Conservation (phyloP, 2,888 invertebrate genomes). For the Brachylomia viminalis region DNA sequence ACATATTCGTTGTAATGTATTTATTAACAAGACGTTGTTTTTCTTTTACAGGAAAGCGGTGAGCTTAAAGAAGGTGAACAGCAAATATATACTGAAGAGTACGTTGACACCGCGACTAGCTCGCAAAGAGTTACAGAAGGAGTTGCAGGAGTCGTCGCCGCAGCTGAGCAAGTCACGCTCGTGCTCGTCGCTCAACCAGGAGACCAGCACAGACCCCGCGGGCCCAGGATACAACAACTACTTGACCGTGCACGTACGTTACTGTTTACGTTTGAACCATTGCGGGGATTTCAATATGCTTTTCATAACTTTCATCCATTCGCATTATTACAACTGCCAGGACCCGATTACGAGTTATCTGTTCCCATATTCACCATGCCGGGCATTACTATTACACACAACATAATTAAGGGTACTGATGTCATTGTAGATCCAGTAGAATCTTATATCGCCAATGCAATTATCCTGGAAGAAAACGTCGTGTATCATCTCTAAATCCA, state of each 20-base stretch:
- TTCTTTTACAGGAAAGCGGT: constrained; percentile 91
- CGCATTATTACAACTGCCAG: neutral
- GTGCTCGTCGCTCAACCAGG: constrained; percentile 92
- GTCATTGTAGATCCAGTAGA: neutral
- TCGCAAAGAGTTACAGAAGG: constrained; percentile 92
- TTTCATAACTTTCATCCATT: neutral
- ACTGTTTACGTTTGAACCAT: neutral
- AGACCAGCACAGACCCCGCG: constrained; percentile 89
- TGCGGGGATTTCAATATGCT: neutral
- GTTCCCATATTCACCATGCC: neutral
- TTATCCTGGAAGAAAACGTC: neutral
- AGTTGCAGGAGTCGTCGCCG: constrained; percentile 90
- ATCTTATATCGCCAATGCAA: neutral
- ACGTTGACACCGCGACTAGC: constrained; percentile 95
- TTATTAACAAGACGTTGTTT: neutral
- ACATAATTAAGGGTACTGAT: neutral
- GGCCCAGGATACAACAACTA: constrained; percentile 92
- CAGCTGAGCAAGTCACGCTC: constrained; percentile 93
- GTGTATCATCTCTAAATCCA: constrained; percentile 3
- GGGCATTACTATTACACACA: neutral
- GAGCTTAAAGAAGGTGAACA: constrained; percentile 93
- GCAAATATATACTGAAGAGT: constrained; percentile 95
- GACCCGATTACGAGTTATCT: neutral
- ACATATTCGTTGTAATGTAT: neutral
- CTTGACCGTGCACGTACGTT: constrained; percentile 93